Evolutionary conservation across 2,113 vertebrate genomes (phyloP).

Genomic region (Psilopsiagon aurifrons): DNA sequence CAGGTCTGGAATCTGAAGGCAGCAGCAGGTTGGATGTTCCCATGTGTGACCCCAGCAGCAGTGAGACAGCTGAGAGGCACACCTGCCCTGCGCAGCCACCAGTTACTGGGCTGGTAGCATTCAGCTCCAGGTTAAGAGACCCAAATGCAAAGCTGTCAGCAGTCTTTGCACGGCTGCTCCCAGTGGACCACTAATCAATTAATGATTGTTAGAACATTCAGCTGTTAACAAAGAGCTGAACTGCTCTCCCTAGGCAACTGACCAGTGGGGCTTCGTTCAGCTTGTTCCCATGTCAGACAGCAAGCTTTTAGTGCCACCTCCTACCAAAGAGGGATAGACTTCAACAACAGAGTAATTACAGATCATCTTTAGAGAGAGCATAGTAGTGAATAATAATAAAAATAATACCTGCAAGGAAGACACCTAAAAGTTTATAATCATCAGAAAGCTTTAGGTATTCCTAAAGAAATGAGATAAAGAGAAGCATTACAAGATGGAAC

Average conservation of each 20-base stretch:
- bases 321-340: background rate
- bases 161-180: background rate
- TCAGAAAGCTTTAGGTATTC: slow-evolving; percentile 82
- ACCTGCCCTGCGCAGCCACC: fast-evolving
- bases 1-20: fast-evolving
- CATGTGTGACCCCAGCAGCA: background rate
- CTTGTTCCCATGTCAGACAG: background rate
- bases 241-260: background rate
- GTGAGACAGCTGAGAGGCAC: background rate
- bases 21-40: background rate
- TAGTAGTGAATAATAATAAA: background rate
- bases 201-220: background rate
- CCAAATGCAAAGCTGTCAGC: fast-evolving
- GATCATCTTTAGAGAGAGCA: background rate
- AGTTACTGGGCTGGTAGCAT: background rate
- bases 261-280: background rate
- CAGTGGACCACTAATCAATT: background rate
- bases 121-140: background rate
- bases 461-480: slow-evolving; percentile 68
- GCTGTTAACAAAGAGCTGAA: background rate
- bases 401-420: slow-evolving; percentile 88
- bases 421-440: slow-evolving; percentile 78
- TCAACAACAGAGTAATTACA: background rate
- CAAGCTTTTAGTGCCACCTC: background rate
- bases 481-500: background rate